Conservation (phyloP, 2,113 vertebrate species). For the Tylochromis polylepis region DNA sequence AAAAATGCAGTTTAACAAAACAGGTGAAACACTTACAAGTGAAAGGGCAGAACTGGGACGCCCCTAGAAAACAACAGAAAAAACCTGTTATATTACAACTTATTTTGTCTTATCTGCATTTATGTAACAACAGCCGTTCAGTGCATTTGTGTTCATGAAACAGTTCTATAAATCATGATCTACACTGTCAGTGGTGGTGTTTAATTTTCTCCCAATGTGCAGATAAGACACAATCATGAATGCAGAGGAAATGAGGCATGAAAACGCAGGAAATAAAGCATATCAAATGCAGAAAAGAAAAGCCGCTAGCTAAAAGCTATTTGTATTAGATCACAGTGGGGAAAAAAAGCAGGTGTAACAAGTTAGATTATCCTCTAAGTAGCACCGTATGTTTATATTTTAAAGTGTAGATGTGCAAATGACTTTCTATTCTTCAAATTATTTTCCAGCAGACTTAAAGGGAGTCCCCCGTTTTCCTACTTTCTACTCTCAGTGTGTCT, state of each 20-base stretch:
- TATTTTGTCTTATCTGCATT: not conserved
- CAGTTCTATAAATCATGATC: not conserved
- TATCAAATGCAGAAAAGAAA: not conserved
- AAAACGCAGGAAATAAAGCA: not conserved
- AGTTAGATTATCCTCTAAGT: not conserved
- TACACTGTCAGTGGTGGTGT: not conserved
- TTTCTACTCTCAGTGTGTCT: not conserved
- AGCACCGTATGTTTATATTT: not conserved
- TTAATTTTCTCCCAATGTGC: not conserved
- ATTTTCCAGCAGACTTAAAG: not conserved
- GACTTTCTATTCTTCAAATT: not conserved
- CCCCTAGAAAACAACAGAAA: slow-evolving; percentile 69
- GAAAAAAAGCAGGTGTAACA: not conserved
- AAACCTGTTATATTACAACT: not conserved
- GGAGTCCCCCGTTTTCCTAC: not conserved
- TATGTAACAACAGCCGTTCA: not conserved
- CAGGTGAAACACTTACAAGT: slow-evolving; percentile 75
- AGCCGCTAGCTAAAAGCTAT: not conserved
- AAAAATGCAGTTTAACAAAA: not conserved
- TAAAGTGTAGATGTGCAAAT: not conserved
- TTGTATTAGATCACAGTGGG: not conserved
- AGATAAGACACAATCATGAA: not conserved
- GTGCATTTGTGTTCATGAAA: not conserved
- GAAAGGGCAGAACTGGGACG: slow-evolving; percentile 63
- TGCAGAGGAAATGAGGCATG: slow-evolving; percentile 20